Evolutionary conservation across 2,113 vertebrate genomes (phyloP).

Genomic region (Rhinoptilus africanus): DNA sequence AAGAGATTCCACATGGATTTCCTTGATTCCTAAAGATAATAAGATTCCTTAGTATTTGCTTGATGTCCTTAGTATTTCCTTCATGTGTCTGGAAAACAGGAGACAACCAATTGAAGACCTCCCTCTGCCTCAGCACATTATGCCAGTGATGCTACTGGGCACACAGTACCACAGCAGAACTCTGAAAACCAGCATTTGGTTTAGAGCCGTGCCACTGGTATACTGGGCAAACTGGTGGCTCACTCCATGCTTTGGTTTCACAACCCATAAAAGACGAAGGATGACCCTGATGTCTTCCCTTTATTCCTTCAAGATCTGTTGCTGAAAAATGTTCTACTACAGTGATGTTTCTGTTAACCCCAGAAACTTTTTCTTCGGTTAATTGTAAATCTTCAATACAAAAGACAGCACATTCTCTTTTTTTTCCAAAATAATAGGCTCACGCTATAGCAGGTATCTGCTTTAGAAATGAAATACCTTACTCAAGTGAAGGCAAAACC

Average conservation of each 20-base stretch:
- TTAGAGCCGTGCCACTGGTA: background rate
- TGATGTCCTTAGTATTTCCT: background rate
- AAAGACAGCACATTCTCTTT: background rate
- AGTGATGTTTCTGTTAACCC: background rate
- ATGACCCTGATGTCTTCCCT: background rate
- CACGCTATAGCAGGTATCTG: background rate
- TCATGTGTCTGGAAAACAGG: background rate
- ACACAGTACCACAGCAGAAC: background rate
- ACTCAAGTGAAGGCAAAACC: background rate
- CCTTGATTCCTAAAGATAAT: no score
- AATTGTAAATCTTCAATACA: background rate
- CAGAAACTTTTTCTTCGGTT: background rate
- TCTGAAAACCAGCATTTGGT: background rate
- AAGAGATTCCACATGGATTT: background rate
- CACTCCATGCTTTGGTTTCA: background rate
- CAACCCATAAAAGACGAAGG: background rate
- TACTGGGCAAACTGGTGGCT: background rate
- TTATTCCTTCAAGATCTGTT: background rate
- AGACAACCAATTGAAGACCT: background rate
- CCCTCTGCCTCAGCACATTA: background rate
- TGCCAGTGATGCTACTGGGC: fast-evolving
- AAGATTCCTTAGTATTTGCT: no score
- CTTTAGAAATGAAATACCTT: slow-evolving; percentile 40
- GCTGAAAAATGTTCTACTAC: background rate
- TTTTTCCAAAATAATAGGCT: slow-evolving; percentile 14